These are phyloP conservation scores for rat (Rattus norvegicus) DNA, from an alignment of 2,113 vertebrate species.

Conservation along the genomic window DNA sequence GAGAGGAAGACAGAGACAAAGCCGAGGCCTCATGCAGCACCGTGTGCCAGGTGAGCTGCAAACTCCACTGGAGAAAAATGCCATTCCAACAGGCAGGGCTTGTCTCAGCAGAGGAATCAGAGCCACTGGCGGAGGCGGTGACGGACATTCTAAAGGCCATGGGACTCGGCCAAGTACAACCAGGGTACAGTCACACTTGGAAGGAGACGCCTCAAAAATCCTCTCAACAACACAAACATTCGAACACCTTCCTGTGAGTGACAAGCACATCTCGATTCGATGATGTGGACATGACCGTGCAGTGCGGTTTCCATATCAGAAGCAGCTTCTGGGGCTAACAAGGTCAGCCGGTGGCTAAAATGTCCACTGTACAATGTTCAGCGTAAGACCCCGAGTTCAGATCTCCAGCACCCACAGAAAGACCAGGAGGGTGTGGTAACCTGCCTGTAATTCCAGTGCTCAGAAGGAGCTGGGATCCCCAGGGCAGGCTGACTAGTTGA, in stretches of 20 bases:
- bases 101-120: background rate
- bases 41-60: background rate
- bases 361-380: background rate
- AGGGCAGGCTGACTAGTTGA: background rate
- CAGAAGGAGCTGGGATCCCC: background rate
- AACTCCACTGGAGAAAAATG: constrained; percentile 34
- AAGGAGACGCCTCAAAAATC: background rate
- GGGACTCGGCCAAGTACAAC: background rate
- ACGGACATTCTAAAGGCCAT: background rate
- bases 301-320: background rate
- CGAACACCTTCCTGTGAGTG: background rate
- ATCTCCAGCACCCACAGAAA: background rate
- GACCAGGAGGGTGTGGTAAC: background rate
- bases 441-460: background rate
- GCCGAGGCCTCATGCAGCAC: background rate
- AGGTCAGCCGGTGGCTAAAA: background rate
- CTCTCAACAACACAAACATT: background rate
- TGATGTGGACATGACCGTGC: background rate
- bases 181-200: background rate
- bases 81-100: background rate
- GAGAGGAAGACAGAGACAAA: background rate
- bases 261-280: background rate
- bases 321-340: background rate
- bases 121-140: background rate
- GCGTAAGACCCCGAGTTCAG: background rate